These are phyloP conservation scores for Drosophila ercepeae DNA, from an alignment of 1,140 invertebrate genomes.

Conservation along the genomic window DNA sequence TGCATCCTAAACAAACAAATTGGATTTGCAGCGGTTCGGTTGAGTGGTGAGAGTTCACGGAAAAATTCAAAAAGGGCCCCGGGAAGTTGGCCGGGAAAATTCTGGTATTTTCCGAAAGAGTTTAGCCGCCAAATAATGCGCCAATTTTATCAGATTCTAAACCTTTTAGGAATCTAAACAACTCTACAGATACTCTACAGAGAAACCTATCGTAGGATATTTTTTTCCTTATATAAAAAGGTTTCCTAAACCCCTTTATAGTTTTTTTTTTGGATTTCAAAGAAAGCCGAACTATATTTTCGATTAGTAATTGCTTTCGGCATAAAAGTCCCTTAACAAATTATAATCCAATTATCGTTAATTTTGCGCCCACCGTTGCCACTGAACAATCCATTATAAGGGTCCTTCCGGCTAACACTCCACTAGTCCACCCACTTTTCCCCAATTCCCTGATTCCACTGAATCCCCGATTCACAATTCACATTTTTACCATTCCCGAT, in stretches of 20 bases:
- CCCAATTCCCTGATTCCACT: background rate
- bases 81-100: background rate
- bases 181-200: too few species aligned
- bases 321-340: slow-evolving; percentile 17
- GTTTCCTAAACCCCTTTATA: too few species aligned
- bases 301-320: slow-evolving; percentile 8
- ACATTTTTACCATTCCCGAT: background rate
- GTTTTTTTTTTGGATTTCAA: background rate
- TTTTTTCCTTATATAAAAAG: background rate
- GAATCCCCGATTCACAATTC: background rate
- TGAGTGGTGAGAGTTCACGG: background rate
- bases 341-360: slow-evolving; percentile 44
- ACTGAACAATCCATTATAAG: slow-evolving; percentile 37
- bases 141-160: too few species aligned
- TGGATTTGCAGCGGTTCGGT: slow-evolving; percentile 49
- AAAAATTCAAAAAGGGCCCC: slow-evolving; percentile 28
- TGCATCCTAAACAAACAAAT: slow-evolving; percentile 59
- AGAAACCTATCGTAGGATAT: background rate
- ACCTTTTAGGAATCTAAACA: too few species aligned
- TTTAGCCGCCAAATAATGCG: too few species aligned
- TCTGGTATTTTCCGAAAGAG: too few species aligned
- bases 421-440: slow-evolving; percentile 7
- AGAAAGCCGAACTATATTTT: slow-evolving; percentile 1
- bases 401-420: slow-evolving; percentile 32
- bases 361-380: background rate